Evolutionary conservation across 37 sponge, comb jelly and placozoan species (phyloP).

Genomic region (Bolinopsis microptera): DNA sequence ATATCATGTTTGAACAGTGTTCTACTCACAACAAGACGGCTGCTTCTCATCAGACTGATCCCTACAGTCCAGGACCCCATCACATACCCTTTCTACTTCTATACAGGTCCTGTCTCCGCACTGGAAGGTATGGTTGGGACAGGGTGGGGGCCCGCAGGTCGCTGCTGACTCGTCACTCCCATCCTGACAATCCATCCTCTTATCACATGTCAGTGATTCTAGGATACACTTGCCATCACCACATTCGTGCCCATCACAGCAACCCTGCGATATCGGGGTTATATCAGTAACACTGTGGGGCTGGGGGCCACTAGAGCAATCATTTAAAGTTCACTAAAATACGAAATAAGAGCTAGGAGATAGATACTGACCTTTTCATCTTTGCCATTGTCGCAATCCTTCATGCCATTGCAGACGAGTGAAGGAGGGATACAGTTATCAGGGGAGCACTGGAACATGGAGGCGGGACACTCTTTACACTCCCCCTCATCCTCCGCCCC

Average conservation of each 20-base stretch:
- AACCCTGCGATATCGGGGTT: not conserved
- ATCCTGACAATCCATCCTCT: constrained; percentile 33
- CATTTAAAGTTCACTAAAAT: too few species aligned
- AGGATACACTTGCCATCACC: not conserved
- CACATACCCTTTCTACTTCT: not conserved
- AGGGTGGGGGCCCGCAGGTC: not conserved
- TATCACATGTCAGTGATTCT: not conserved
- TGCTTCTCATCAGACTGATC: constrained; percentile 6
- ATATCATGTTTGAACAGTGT: too few species aligned
- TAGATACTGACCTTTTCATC: constrained; percentile 9
- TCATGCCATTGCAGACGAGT: not conserved
- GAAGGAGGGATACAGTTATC: constrained; percentile 14
- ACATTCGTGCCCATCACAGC: constrained; percentile 1
- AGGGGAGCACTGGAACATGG: constrained; percentile 37
- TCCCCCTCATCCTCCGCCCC: not conserved
- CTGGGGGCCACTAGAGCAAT: too few species aligned
- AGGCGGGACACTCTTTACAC: not conserved
- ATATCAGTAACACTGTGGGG: not conserved
- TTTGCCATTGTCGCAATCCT: constrained; percentile 18
- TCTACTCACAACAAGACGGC: not conserved
- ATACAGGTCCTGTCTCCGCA: constrained; percentile 2
- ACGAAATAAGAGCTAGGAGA: too few species aligned
- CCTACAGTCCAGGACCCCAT: not conserved
- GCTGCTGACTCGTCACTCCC: not conserved
- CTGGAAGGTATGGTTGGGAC: not conserved